These are phyloP conservation scores for Craterocephalus amniculus DNA, from an alignment of 2,797 vertebrate genomes.

Conservation along the genomic window DNA sequence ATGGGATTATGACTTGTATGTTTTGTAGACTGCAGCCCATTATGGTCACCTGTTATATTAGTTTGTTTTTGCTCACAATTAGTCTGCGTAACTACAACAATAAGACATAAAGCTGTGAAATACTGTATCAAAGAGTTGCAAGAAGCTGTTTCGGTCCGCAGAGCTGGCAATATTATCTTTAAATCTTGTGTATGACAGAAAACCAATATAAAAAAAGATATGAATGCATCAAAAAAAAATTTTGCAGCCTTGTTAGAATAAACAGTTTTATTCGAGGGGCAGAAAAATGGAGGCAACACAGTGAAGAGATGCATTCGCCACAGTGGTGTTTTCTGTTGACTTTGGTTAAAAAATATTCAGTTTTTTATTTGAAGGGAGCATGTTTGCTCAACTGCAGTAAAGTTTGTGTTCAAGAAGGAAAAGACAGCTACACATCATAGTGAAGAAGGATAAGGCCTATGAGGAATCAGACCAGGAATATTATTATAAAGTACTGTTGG, in stretches of 20 bases:
- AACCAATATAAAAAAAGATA: not conserved
- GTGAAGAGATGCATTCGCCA: not conserved
- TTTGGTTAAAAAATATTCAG: too few species aligned
- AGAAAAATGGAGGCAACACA: not conserved
- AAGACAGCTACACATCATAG: not conserved
- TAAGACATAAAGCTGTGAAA: conserved; percentile 3
- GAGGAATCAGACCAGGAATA: not conserved
- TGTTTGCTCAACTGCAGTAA: conserved; percentile 10
- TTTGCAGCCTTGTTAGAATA: too few species aligned
- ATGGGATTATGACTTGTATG: conserved; percentile 13
- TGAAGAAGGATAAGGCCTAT: not conserved
- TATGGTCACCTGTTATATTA: not conserved
- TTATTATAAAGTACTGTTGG: not conserved
- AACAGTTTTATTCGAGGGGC: not conserved
- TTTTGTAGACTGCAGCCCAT: conserved; percentile 7
- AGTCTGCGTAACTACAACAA: conserved; percentile 2
- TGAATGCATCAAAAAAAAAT: too few species aligned
- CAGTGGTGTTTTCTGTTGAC: too few species aligned
- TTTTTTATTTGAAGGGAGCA: not conserved
- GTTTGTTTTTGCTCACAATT: not conserved
- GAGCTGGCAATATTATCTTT: too few species aligned
- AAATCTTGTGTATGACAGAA: not conserved
- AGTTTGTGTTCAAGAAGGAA: conserved; percentile 7
- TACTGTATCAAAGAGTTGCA: not conserved
- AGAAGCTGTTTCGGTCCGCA: too few species aligned